Conservation (phyloP, 2,888 invertebrate species). For the Melanophora roralis region DNA sequence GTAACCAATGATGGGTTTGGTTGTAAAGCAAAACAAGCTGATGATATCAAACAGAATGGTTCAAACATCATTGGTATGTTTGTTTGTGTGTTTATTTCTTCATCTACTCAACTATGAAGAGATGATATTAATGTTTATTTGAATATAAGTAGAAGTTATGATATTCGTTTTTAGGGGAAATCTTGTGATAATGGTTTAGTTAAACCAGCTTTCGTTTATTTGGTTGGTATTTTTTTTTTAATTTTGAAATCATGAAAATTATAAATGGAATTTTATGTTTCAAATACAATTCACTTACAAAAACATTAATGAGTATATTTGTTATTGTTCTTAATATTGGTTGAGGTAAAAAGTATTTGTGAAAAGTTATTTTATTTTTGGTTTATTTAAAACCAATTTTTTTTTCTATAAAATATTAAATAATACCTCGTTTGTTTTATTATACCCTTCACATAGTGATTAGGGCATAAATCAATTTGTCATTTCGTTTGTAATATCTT, state of each 20-base stretch:
- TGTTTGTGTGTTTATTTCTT: neutral
- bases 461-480: too few species aligned
- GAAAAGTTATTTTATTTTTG: too few species aligned
- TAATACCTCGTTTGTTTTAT: too few species aligned
- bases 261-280: constrained; percentile 54
- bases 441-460: too few species aligned
- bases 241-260: constrained; percentile 42
- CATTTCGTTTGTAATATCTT: too few species aligned
- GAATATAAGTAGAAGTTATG: neutral
- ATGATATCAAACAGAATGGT: constrained; percentile 2
- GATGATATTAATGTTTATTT: neutral
- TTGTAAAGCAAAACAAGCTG: neutral
- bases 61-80: constrained; percentile 24
- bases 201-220: constrained; percentile 3
- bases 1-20: neutral
- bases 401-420: too few species aligned
- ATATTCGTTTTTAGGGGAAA: constrained; percentile 9
- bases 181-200: constrained; percentile 22
- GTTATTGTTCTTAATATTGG: constrained; percentile 15
- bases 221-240: constrained; percentile 7
- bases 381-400: too few species aligned
- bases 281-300: constrained; percentile 44
- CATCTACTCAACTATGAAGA: neutral
- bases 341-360: neutral
- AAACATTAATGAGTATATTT: constrained; percentile 45